Evolutionary conservation across 1,140 invertebrate species (phyloP).

Genomic region (Oscheius sp.): DNA sequence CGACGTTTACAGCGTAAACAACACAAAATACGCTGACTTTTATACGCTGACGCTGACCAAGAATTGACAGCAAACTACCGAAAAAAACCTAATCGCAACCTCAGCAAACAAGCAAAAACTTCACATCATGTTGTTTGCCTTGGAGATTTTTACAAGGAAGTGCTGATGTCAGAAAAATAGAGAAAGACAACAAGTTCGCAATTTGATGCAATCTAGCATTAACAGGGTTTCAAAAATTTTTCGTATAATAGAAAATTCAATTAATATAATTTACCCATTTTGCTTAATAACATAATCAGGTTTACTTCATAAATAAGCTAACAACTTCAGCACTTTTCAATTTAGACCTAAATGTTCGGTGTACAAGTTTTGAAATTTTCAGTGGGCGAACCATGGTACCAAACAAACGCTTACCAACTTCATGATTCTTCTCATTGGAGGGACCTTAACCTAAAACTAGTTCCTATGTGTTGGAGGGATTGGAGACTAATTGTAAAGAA

Average conservation of each 20-base stretch:
- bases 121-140: no score
- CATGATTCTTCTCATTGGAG: slow-evolving; percentile 87
- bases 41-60: no score
- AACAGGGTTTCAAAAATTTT: no score
- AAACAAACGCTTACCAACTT: slow-evolving; percentile 82
- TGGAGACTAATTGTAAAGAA: slow-evolving; percentile 8
- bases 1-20: no score
- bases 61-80: no score
- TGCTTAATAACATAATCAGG: not conserved
- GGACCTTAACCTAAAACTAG: slow-evolving; percentile 88
- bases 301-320: not conserved
- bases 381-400: slow-evolving; percentile 78
- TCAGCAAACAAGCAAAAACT: no score
- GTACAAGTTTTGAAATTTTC: slow-evolving; percentile 52
- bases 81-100: no score
- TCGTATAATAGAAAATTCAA: not conserved
- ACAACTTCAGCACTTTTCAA: not conserved
- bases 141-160: no score
- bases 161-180: no score
- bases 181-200: no score
- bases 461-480: slow-evolving; percentile 61
- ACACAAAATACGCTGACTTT: no score
- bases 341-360: not conserved
- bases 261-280: not conserved
- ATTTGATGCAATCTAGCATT: no score